These are phyloP conservation scores for Clytia hemisphaerica DNA, from an alignment of 30 jellyfish, hydroid and myxozoan genomes.

Conservation along the genomic window DNA sequence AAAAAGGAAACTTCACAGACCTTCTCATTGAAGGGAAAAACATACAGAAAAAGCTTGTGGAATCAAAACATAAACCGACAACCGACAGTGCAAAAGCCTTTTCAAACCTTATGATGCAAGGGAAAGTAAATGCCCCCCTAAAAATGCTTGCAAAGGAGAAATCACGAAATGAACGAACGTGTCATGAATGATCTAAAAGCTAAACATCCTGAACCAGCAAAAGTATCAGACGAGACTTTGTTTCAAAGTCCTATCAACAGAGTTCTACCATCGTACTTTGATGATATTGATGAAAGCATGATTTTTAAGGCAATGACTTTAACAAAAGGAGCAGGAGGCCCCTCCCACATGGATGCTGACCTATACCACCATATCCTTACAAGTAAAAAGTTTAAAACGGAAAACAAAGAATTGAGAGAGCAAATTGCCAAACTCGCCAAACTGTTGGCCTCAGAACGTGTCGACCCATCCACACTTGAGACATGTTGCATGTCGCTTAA, in stretches of 20 bases:
- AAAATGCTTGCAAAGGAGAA: no score
- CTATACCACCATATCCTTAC: conserved; percentile 1
- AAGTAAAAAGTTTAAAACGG: conserved; percentile 2
- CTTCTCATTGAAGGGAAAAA: background rate
- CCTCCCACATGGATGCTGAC: conserved; percentile 12
- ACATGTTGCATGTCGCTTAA: background rate
- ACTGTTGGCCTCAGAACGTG: background rate
- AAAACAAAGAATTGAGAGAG: conserved; percentile 14
- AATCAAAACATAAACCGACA: no score
- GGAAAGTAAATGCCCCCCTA: no score
- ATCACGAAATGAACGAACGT: no score
- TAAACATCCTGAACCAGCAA: conserved; percentile 3
- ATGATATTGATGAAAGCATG: background rate
- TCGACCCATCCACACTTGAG: conserved; percentile 3
- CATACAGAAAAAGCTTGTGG: background rate
- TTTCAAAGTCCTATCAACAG: background rate
- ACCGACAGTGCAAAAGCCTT: no score
- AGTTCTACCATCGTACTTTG: background rate
- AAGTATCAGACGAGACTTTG: background rate
- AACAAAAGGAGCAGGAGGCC: conserved; percentile 15
- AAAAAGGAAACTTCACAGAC: background rate
- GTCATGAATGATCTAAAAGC: background rate
- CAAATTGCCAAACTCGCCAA: conserved; percentile 9
- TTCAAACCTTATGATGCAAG: no score
- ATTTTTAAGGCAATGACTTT: background rate